Conservation (phyloP, 2,888 invertebrate species). For the Allophyes oxyacanthae region DNA sequence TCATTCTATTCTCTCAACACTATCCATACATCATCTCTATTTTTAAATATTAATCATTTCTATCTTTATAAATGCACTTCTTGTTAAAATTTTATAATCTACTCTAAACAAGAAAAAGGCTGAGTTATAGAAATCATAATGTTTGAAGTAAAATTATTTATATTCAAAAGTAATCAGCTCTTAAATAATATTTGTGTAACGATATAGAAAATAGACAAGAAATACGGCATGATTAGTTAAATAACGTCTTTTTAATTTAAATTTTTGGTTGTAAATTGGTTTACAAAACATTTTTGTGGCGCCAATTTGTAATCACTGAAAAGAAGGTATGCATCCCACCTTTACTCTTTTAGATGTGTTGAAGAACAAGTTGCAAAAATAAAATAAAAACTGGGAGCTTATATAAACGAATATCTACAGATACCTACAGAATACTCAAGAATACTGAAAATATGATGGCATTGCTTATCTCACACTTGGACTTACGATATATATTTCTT, state of each 20-base stretch:
- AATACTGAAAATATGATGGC: slow-evolving; percentile 86
- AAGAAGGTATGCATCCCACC: slow-evolving; percentile 1
- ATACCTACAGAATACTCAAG: slow-evolving; percentile 79
- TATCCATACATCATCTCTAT: slow-evolving; percentile 80
- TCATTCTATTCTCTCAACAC: slow-evolving; percentile 81
- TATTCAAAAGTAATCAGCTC: slow-evolving; percentile 34
- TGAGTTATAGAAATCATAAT: slow-evolving; percentile 33
- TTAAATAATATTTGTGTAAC: slow-evolving; percentile 42
- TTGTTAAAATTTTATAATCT: slow-evolving; percentile 79
- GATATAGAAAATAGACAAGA: slow-evolving; percentile 47
- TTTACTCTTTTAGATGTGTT: slow-evolving; percentile 4
- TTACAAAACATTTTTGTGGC: slow-evolving; percentile 16
- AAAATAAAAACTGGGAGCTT: slow-evolving; percentile 21
- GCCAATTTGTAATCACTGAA: slow-evolving; percentile 17
- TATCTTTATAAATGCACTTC: slow-evolving; percentile 88
- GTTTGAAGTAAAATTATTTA: slow-evolving; percentile 24
- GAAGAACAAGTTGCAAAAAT: slow-evolving; percentile 11
- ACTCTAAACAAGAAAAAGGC: slow-evolving; percentile 64
- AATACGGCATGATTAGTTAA: slow-evolving; percentile 37
- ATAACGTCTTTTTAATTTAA: slow-evolving; percentile 23
- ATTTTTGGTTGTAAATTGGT: slow-evolving; percentile 5
- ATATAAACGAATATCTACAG: slow-evolving; percentile 45
- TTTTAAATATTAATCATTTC: slow-evolving; percentile 79
- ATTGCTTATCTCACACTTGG: slow-evolving; percentile 76
- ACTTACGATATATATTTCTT: slow-evolving; percentile 85